phyloP scores from a whole-genome alignment of 2,113 vertebrate genomes.

The Athene cunicularia region DNA sequence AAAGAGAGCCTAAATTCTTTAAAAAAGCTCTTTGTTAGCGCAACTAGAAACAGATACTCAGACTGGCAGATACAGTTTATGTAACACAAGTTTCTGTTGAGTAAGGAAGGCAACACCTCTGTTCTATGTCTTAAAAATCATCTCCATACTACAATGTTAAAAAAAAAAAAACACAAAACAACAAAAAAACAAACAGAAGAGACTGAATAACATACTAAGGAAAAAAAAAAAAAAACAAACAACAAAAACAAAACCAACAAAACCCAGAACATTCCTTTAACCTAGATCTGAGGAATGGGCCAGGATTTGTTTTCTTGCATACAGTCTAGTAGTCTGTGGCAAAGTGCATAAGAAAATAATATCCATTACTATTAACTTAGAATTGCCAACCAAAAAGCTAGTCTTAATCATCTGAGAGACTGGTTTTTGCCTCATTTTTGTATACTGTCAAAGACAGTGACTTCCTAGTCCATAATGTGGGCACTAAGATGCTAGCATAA shows the following conservation, averaged over 20 bases:
- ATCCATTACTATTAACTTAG: neutral
- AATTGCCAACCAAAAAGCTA: neutral
- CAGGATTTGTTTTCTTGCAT: neutral
- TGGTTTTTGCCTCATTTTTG: neutral
- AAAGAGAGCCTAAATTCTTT: neutral
- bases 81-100: neutral
- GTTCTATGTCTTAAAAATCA: neutral
- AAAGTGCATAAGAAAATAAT: neutral
- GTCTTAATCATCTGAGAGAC: neutral
- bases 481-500: neutral
- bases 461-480: neutral
- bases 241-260: neutral
- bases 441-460: fast-evolving
- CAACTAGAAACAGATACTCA: neutral
- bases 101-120: neutral
- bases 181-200: fast-evolving
- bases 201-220: neutral
- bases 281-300: neutral
- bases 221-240: neutral
- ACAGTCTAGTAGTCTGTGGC: neutral
- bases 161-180: neutral
- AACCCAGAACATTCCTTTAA: neutral
- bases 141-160: neutral
- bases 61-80: neutral
- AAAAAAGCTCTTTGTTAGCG: neutral